Evolutionary conservation across 2,797 vertebrate genomes (phyloP), one percentile per base, ranked within the genome.

Genomic region (Eleutherodactylus coqui): DNA sequence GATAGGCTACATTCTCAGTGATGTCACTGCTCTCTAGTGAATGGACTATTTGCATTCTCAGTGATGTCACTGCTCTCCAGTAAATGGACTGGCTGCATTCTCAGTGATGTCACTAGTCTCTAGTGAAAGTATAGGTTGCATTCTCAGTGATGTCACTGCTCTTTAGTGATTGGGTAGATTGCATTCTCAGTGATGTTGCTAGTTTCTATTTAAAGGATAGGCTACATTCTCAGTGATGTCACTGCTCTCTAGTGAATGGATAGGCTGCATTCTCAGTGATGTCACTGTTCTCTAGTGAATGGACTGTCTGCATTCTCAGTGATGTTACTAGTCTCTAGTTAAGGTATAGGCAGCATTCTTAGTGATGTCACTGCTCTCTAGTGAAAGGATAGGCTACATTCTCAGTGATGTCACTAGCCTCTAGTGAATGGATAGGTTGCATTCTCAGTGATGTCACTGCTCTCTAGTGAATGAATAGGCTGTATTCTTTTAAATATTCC

Each of bases 1-100:
- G 36, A 72, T 72, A 72, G 69, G 69, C 69, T 43, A 38, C 5
- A 72, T n/a, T 72, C 69, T 72, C 69, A 72, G 69, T 72, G 38
- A 72, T 72, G 38, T n/a, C 69, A 72, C 34, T 9, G 38, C 16
- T 72, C 38, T 43, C 36, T 72, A 70, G 69, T 72, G 38, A n/a
- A 72, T n/a, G 69, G 69, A 72, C n/a, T 24, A 38, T 36, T 38
- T 43, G 69, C 13, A 43, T 43, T 43, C 34, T 43, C 69, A 72
- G 69, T 43, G 38, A 72, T 72, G 67, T 72, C 21, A 43, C 38
- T 13, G 10, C 19, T 72, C 49, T 72, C 69, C n/a, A 72, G 69
- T 43, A 4, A 8, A 69, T n/a, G 19, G 38, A 41, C 27, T 43
- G 38, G 19, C 36, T 45, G 69, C 11, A 72, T 43, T 72, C 21